These are phyloP conservation scores for Amiota mariae DNA, from an alignment of 2,888 invertebrate species.

Conservation along the genomic window DNA sequence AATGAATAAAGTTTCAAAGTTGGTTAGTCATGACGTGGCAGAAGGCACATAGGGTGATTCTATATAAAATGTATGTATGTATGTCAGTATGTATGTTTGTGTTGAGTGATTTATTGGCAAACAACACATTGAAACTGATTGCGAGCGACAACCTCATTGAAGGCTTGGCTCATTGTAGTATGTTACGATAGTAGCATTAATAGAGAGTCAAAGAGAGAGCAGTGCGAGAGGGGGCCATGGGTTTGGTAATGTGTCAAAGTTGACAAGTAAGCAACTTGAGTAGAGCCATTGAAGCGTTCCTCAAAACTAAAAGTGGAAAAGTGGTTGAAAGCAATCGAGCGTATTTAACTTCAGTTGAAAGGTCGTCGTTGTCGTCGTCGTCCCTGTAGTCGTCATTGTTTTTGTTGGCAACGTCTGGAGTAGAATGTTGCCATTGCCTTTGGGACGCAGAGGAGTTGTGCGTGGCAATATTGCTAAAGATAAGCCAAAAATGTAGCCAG, in stretches of 20 bases:
- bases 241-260: conserved; percentile 58
- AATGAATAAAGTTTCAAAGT: background rate
- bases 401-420: conserved; percentile 38
- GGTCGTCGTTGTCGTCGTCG: background rate
- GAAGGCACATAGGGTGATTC: too few species aligned
- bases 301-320: conserved; percentile 44
- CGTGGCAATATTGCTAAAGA: background rate
- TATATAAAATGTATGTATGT: too few species aligned
- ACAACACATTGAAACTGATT: conserved; percentile 67
- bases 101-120: conserved; percentile 70
- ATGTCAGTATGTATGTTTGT: conserved; percentile 34
- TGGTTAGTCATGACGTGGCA: background rate
- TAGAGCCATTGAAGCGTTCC: conserved; percentile 1
- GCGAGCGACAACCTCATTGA: conserved; percentile 45
- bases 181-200: background rate
- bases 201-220: conserved; percentile 23
- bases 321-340: conserved; percentile 48
- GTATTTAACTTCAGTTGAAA: conserved; percentile 11
- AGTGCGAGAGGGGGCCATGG: conserved; percentile 40
- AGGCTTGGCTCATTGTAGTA: conserved; percentile 29
- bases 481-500: conserved; percentile 18
- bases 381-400: too few species aligned
- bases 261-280: conserved; percentile 50
- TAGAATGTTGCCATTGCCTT: background rate
- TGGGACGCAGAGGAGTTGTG: background rate